Evolutionary conservation across 1,140 invertebrate genomes (phyloP).

Genomic region (Ostrea denselamellosa): DNA sequence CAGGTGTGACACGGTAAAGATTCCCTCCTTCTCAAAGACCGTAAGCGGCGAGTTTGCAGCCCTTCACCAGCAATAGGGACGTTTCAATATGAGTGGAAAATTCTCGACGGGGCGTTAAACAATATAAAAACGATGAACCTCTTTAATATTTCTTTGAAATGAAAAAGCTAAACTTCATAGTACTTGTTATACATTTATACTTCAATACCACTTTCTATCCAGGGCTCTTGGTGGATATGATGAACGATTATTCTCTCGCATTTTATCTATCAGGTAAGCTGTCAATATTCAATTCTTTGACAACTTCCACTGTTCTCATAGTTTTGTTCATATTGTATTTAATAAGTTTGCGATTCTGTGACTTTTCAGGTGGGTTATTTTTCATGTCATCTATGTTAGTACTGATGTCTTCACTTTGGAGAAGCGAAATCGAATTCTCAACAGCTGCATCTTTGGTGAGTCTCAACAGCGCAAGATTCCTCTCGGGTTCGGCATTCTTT

Average conservation of each 20-base stretch:
- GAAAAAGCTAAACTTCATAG: background rate
- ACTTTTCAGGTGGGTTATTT: background rate
- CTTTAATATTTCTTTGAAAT: background rate
- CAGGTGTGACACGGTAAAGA: too few relatives aligned
- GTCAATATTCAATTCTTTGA: background rate
- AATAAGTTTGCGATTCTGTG: background rate
- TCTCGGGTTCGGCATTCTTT: background rate
- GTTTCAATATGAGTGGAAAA: too few relatives aligned
- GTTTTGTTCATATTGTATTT: background rate
- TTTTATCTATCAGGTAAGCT: conserved; percentile 6
- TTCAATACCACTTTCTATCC: background rate
- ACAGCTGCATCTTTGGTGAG: background rate
- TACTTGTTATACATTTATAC: background rate
- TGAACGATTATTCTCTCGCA: background rate
- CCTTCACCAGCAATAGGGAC: too few relatives aligned
- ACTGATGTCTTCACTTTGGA: background rate
- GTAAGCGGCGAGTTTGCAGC: too few relatives aligned
- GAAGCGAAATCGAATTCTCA: background rate
- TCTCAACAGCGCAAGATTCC: conserved; percentile 9
- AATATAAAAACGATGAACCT: too few relatives aligned
- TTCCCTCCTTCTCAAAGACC: too few relatives aligned
- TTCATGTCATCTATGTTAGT: background rate
- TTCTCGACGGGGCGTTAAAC: too few relatives aligned
- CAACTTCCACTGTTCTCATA: background rate
- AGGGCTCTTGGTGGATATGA: background rate